Percentiles rank a stretch among this genome's conserved stretches.
These are phyloP conservation scores for Himantopus leucocephalus DNA, from an alignment of 2,113 vertebrate genomes.

Conservation along the genomic window DNA sequence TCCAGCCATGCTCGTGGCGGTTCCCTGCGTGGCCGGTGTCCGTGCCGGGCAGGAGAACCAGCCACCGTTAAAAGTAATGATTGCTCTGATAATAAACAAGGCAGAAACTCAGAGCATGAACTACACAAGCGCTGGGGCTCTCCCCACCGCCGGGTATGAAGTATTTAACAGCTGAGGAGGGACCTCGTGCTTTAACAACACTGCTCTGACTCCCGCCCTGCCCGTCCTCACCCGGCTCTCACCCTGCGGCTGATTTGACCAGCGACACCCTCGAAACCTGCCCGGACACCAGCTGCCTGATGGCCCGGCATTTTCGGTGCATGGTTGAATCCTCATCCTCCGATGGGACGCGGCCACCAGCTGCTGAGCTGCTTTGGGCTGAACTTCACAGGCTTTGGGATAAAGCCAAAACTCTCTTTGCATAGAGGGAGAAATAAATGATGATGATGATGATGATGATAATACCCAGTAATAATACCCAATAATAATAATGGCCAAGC, in stretches of 20 bases:
- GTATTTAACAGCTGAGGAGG: neutral
- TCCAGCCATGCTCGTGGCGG: neutral
- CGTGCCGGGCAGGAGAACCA: neutral
- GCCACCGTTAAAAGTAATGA: neutral
- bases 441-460: too few species aligned
- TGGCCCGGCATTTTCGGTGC: too few species aligned
- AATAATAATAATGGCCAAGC: neutral
- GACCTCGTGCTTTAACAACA: neutral
- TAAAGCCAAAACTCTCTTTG: neutral
- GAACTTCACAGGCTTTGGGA: neutral
- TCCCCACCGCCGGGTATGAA: neutral
- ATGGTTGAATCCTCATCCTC: neutral
- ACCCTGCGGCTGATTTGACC: neutral
- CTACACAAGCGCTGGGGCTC: neutral
- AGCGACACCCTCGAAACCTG: neutral
- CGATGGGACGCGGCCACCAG: accelerated
- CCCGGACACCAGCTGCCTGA: neutral
- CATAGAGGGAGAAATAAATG: neutral
- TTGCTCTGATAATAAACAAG: neutral
- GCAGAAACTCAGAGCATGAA: neutral
- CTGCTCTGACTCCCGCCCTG: neutral
- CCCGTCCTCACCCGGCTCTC: neutral
- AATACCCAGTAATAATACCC: too few species aligned
- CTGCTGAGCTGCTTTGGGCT: neutral
- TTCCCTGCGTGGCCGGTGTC: neutral